Conservation (phyloP, 2,113 vertebrate genomes). For the Macquaria australasica region DNA sequence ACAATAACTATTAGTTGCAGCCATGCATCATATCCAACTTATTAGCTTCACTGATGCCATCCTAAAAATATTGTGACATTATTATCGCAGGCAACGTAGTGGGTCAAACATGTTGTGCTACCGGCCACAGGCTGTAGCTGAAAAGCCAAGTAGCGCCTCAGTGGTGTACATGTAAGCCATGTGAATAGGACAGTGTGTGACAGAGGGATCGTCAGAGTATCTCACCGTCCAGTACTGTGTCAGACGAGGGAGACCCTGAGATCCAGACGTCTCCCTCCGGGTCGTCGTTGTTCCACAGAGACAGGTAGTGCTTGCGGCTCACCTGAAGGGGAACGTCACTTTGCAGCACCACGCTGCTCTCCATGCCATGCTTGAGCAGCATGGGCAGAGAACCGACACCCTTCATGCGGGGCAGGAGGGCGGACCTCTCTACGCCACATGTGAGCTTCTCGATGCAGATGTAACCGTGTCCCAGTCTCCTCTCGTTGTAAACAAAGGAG, state of each 20-base stretch:
- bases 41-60: background rate
- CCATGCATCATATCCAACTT: background rate
- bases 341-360: constrained; percentile 50
- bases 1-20: background rate
- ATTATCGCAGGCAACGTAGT: background rate
- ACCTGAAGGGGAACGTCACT: constrained; percentile 81
- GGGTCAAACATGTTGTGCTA: background rate
- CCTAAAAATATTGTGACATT: background rate
- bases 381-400: constrained; percentile 57
- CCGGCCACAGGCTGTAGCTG: background rate
- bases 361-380: constrained; percentile 58
- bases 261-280: constrained; percentile 88
- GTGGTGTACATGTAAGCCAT: background rate
- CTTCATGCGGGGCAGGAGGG: background rate
- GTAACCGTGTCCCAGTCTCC: constrained; percentile 81
- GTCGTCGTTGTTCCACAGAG: constrained; percentile 94
- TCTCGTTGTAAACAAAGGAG: constrained; percentile 87
- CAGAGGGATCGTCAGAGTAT: background rate
- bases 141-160: background rate
- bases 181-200: background rate
- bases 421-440: constrained; percentile 7
- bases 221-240: constrained; percentile 86
- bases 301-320: constrained; percentile 86
- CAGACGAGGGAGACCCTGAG: constrained; percentile 46
- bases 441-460: constrained; percentile 83